A percentile compares a stretch with the other conserved stretches of the same genome.
Evolutionary conservation across 2,797 vertebrate species (phyloP).

Genomic region (Acestrorhynchus altus): DNA sequence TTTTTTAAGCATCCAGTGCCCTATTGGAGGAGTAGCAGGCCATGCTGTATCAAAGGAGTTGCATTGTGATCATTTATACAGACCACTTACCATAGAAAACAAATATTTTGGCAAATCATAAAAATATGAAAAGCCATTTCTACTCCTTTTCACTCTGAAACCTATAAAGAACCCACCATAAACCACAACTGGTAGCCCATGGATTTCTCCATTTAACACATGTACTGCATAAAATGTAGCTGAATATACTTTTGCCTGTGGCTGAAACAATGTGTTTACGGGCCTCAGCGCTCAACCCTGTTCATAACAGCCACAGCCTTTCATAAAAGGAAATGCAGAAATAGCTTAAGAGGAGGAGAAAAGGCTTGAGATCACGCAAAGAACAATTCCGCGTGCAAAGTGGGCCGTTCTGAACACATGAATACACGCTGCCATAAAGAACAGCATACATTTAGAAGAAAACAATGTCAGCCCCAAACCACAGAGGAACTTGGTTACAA

Average conservation of each 20-base stretch:
- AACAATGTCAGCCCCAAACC: conserved; percentile 13
- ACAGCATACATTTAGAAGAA: conserved; percentile 22
- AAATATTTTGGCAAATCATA: too few species aligned
- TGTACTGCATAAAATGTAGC: too few species aligned
- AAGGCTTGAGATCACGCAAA: not conserved
- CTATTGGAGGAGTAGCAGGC: too few species aligned
- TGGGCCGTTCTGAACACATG: not conserved
- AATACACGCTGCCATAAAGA: conserved; percentile 1
- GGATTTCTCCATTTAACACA: too few species aligned
- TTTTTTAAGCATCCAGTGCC: too few species aligned
- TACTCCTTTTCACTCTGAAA: too few species aligned
- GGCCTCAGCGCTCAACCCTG: not conserved
- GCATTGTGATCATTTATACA: too few species aligned
- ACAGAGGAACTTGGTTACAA: not conserved
- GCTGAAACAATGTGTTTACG: not conserved
- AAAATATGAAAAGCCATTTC: too few species aligned
- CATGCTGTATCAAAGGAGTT: too few species aligned
- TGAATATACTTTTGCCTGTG: not conserved
- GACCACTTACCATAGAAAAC: too few species aligned
- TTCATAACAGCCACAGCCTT: conserved; percentile 5
- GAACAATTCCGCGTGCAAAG: not conserved
- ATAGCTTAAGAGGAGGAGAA: not conserved
- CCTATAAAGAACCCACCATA: too few species aligned
- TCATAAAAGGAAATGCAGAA: not conserved
- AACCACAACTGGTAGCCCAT: too few species aligned